These are phyloP conservation scores for Nomada lathburiana DNA, from an alignment of 2,888 invertebrate genomes.

Conservation along the genomic window DNA sequence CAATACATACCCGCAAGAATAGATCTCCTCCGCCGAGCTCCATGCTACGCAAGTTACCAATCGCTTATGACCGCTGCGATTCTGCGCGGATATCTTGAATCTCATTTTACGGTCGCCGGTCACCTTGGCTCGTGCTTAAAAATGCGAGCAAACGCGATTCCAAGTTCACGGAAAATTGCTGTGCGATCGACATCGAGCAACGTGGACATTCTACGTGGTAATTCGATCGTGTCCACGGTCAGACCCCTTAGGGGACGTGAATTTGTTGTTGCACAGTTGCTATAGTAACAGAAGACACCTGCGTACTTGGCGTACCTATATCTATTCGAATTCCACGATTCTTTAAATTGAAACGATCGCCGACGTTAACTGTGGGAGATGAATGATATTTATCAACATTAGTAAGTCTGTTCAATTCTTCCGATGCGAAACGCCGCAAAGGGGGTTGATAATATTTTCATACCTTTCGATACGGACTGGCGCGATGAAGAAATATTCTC, in stretches of 20 bases:
- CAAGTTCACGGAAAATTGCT: not conserved
- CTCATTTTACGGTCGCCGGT: conserved; percentile 69
- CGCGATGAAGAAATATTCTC: too few species aligned
- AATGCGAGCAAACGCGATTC: not conserved
- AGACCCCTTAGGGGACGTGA: conserved; percentile 10
- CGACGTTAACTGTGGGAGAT: too few species aligned
- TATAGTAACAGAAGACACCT: conserved; percentile 33
- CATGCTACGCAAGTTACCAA: conserved; percentile 96
- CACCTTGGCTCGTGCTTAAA: not conserved
- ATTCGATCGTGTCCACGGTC: conserved; percentile 34
- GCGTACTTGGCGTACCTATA: not conserved
- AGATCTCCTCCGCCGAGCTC: conserved; percentile 97
- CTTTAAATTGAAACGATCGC: too few species aligned
- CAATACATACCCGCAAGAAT: conserved; percentile 91
- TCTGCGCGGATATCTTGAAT: conserved; percentile 86
- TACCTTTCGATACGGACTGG: too few species aligned
- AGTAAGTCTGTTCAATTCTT: too few species aligned
- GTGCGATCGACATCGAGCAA: not conserved
- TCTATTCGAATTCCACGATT: too few species aligned
- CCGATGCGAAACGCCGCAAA: too few species aligned
- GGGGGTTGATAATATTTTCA: too few species aligned
- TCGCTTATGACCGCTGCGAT: conserved; percentile 91
- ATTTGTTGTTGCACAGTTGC: conserved; percentile 50
- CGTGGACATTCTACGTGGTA: conserved; percentile 33
- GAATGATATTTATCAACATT: too few species aligned